Percentiles rank a stretch among this genome's conserved stretches.
phyloP scores from a whole-genome alignment of 2,113 vertebrate species.

The Archilochus colubris region DNA sequence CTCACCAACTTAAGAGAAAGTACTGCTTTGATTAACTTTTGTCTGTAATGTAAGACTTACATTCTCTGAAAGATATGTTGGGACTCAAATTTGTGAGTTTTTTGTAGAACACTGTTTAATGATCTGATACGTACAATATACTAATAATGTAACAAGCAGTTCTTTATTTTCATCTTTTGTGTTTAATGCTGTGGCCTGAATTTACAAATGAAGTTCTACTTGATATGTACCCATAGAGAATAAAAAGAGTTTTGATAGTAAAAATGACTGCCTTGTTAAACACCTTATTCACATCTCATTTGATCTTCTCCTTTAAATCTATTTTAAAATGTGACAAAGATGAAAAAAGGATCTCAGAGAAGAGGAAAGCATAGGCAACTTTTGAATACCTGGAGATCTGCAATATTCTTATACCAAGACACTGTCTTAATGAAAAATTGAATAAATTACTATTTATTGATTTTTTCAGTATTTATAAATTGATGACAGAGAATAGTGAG shows the following conservation, averaged over 20 bases:
- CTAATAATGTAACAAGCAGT: neutral
- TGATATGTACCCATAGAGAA: neutral
- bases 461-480: slow-evolving; percentile 5
- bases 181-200: neutral
- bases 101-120: neutral
- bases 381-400: slow-evolving; percentile 13
- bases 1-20: neutral
- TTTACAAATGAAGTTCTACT: neutral
- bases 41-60: neutral
- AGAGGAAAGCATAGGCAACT: neutral
- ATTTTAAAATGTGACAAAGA: neutral
- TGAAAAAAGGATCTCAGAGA: neutral
- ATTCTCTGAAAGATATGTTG: neutral
- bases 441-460: neutral
- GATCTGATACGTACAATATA: neutral
- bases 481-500: neutral
- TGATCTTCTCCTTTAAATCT: neutral
- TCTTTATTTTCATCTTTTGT: neutral
- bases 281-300: neutral
- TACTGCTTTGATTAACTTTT: neutral
- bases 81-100: neutral
- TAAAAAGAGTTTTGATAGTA: neutral
- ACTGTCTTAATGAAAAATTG: slow-evolving; percentile 7
- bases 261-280: neutral
- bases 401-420: neutral